Conservation (phyloP, 2,797 vertebrate genomes). For the Darevskia nairensis region DNA sequence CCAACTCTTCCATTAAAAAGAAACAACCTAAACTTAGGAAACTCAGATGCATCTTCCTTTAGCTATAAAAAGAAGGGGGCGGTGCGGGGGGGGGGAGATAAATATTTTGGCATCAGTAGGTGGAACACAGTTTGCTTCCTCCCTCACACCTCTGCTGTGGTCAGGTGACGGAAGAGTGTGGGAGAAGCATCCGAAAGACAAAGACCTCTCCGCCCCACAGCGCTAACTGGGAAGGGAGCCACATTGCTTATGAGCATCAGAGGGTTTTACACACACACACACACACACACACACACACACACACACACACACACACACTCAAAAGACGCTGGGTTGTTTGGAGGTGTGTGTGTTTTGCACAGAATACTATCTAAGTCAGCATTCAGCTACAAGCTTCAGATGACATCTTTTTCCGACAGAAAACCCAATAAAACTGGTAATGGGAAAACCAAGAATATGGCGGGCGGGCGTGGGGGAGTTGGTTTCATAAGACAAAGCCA, state of each 20-base stretch:
- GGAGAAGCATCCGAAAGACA: neutral
- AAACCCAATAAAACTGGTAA: neutral
- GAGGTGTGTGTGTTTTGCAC: too few relatives aligned
- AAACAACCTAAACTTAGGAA: neutral
- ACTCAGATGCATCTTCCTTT: neutral
- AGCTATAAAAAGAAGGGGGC: neutral
- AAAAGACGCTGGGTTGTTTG: neutral
- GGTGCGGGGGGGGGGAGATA: neutral
- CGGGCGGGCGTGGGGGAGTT: neutral
- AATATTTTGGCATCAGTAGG: neutral
- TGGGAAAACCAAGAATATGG: slow-evolving; percentile 14
- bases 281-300: rapidly evolving
- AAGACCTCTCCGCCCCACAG: neutral
- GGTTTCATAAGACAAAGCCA: neutral
- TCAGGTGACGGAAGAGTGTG: neutral
- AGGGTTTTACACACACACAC: neutral
- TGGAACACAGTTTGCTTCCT: neutral
- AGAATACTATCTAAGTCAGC: too few relatives aligned
- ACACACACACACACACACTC: too few relatives aligned
- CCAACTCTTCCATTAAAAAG: neutral
- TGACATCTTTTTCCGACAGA: neutral
- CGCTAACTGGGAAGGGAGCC: neutral
- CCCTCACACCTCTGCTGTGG: slow-evolving; percentile 8
- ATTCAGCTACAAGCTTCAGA: neutral
- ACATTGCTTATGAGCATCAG: neutral